Evolutionary conservation across 2,888 invertebrate species (phyloP).

Genomic region (Zygothrica quintamaculata): DNA sequence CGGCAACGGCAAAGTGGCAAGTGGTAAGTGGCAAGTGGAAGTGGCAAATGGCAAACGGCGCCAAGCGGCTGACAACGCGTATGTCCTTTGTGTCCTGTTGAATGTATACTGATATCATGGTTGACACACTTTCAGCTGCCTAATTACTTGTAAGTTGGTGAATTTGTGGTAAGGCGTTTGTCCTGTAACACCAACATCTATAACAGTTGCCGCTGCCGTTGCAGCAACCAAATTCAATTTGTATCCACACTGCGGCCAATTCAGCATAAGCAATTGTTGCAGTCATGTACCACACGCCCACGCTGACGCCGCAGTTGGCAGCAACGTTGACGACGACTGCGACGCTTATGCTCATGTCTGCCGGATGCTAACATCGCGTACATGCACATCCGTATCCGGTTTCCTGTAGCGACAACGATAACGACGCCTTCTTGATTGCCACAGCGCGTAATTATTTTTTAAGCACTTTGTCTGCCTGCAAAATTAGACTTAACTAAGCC

Average conservation of each 20-base stretch:
- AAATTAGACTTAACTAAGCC: constrained; percentile 79
- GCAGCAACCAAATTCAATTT: constrained; percentile 80
- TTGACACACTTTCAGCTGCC: constrained; percentile 64
- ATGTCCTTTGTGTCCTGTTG: constrained; percentile 51
- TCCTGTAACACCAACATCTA: constrained; percentile 25
- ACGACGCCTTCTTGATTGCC: constrained; percentile 72
- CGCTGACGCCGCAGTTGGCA: no score
- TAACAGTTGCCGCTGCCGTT: no score
- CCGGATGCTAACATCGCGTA: constrained; percentile 75
- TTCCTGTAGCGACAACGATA: constrained; percentile 68
- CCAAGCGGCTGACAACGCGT: constrained; percentile 69
- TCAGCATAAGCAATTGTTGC: constrained; percentile 13
- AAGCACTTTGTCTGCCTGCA: constrained; percentile 73
- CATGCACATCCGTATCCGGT: constrained; percentile 70
- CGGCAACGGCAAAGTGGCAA: constrained; percentile 17
- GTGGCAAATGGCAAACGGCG: constrained; percentile 35
- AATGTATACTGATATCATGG: constrained; percentile 19
- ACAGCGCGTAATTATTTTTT: constrained; percentile 78
- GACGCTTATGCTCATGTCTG: constrained; percentile 46
- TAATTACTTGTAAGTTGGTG: constrained; percentile 83
- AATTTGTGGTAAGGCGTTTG: constrained; percentile 78
- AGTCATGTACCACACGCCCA: no score
- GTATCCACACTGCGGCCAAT: constrained; percentile 49
- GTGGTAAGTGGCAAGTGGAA: no score
- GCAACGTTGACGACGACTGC: no score